Base-by-base conservation (phyloP, 1,140 invertebrate species). In the Lepidotrigona ventralis region DNA sequence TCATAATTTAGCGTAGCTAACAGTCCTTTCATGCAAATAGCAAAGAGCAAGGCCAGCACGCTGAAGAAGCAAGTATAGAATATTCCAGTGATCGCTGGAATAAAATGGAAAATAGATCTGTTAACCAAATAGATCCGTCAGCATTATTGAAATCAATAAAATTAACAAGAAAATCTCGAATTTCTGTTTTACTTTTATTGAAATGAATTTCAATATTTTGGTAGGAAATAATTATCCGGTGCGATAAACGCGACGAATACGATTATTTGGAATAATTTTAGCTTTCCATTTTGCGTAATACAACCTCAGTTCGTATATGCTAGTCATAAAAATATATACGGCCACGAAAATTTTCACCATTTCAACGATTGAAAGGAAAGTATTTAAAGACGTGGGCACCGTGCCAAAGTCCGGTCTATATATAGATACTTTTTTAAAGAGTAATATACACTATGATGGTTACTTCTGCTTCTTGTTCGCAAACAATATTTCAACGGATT, bases 21-120 rank as follows among this genome's bases (percentile, higher is more conserved):
- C 58, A 99, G 94, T 5, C 96, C 96, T 78, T 97, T 96, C 95
- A 98, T 96, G 93, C 98, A 98, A 53, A 97, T 96, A 3, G 97
- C 95, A 91, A 98, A 98, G 79, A 99, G 94, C 8, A 96, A 92
- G 39, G 96, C 96, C 88, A 99, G 94, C 60, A 95, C 95, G 53
- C 95, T 94, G 92, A 98, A 99, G 94, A 98, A 99, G 85, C 97
- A 95, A n/a, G 95, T 29, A 94, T 99, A 99, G 94, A 99, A 99
- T 1, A 96, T 64, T 23, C 96, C 89, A 33, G 98, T 95, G 91
- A 97, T 95, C 83, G 95, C 97, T 98, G 95, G 83, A 92, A 87
- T 85, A 90, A 90, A 90, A 82, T 68, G 72, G 9, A 81, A 66
- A 66, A 68, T 12, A 69, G 63, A 73, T 29, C 51, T 74, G 63